These are phyloP conservation scores for Cololabis saira DNA, from an alignment of 2,113 vertebrate species.

Conservation along the genomic window DNA sequence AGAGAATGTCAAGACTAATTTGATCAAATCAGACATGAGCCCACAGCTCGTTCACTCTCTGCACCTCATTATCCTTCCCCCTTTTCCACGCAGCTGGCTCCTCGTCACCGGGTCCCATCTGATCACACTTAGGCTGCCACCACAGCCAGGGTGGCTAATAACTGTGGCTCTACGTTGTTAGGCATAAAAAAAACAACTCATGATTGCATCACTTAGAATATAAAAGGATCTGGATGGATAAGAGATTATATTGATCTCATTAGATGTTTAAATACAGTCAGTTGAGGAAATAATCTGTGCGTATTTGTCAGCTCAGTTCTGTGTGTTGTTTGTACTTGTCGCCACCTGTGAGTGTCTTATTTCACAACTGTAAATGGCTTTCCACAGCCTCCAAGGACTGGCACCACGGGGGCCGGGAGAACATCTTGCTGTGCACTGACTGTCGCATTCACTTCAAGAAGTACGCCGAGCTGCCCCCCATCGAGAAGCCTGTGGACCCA, in stretches of 20 bases:
- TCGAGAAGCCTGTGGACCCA: constrained; percentile 98
- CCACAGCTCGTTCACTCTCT: constrained; percentile 61
- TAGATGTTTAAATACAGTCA: background rate
- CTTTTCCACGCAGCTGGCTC: constrained; percentile 72
- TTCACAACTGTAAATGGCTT: constrained; percentile 68
- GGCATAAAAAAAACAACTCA: constrained; percentile 6
- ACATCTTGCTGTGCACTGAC: constrained; percentile 96
- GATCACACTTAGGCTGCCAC: constrained; percentile 52
- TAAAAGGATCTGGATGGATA: background rate
- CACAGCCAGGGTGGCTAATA: constrained; percentile 49
- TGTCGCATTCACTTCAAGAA: constrained; percentile 99
- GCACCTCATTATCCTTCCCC: constrained; percentile 74
- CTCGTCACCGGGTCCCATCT: constrained; percentile 60
- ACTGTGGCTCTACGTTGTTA: constrained; percentile 27
- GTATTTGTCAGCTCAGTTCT: constrained; percentile 20
- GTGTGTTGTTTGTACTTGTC: constrained; percentile 30
- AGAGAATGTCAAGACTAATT: constrained; percentile 76
- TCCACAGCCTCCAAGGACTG: constrained; percentile 96
- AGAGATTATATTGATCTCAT: background rate
- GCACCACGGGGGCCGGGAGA: constrained; percentile 98
- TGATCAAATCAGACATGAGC: constrained; percentile 77
- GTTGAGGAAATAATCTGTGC: constrained; percentile 2
- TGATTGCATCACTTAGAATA: constrained; percentile 15
- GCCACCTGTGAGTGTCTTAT: constrained; percentile 17
- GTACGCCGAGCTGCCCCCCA: constrained; percentile 98